Evolutionary conservation across 2,113 vertebrate genomes (phyloP).

Genomic region (Serilophus lunatus): DNA sequence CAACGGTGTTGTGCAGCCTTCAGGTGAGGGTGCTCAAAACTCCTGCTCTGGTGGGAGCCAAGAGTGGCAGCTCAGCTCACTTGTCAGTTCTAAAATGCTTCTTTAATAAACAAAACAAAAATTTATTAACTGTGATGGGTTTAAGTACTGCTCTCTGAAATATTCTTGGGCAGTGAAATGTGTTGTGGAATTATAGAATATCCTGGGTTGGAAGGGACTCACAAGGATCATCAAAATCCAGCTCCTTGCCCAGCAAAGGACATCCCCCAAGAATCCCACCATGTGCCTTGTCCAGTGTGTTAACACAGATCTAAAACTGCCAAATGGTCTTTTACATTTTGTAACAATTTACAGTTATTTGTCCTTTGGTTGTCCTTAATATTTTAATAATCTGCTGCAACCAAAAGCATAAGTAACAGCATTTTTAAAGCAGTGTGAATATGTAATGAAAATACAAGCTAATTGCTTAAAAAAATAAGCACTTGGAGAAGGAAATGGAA

Average conservation of each 20-base stretch:
- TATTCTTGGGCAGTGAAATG: not conserved
- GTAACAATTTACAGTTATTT: not conserved
- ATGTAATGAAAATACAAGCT: not conserved
- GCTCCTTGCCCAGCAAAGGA: not conserved
- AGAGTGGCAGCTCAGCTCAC: not conserved
- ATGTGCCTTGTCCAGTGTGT: not conserved
- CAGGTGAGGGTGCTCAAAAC: constrained; percentile 71
- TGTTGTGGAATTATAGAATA: not conserved
- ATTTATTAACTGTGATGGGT: accelerated
- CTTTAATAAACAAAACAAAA: not conserved
- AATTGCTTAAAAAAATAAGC: not conserved
- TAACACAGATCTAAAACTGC: not conserved
- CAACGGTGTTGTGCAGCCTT: constrained; percentile 83
- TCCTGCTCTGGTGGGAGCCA: not conserved
- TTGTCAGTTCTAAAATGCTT: not conserved
- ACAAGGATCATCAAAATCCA: not conserved
- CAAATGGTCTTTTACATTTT: not conserved
- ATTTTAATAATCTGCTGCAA: not conserved
- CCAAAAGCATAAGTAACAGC: not conserved
- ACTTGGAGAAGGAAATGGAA: not conserved
- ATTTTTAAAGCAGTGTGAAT: not conserved
- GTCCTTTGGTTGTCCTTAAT: not conserved
- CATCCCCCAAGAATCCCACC: not conserved
- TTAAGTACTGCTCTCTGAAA: not conserved
- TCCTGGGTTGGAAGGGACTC: not conserved